These are phyloP conservation scores for Cyaniris semiargus DNA, from an alignment of 2,888 invertebrate genomes.

Conservation along the genomic window DNA sequence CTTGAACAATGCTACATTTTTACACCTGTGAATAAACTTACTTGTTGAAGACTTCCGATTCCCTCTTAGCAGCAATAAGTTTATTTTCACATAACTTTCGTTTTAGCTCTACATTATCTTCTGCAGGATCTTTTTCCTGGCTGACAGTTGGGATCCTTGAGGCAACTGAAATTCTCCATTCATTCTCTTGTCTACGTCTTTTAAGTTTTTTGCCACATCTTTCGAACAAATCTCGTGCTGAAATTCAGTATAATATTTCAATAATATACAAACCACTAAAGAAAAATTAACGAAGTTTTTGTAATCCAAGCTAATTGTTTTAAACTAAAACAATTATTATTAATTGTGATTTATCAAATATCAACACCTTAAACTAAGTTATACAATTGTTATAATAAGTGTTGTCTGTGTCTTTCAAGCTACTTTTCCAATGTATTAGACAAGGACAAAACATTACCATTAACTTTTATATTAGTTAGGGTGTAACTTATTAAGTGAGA, in stretches of 20 bases:
- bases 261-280: no score
- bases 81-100: slow-evolving; percentile 81
- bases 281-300: no score
- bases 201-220: slow-evolving; percentile 84
- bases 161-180: slow-evolving; percentile 78
- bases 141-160: slow-evolving; percentile 68
- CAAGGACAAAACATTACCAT: no score
- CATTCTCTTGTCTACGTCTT: slow-evolving; percentile 82
- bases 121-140: slow-evolving; percentile 80
- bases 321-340: no score
- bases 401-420: no score
- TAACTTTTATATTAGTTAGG: no score
- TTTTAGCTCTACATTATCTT: slow-evolving; percentile 72
- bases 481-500: no score
- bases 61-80: slow-evolving; percentile 69
- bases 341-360: no score
- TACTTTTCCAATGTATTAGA: no score
- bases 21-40: slow-evolving; percentile 49
- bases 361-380: no score
- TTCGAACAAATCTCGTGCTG: slow-evolving; percentile 83
- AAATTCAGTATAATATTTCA: slow-evolving; percentile 38
- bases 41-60: slow-evolving; percentile 80
- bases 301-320: no score
- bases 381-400: no score
- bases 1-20: neutral